phyloP scores from a whole-genome alignment of 2,888 invertebrate species.

The Cheilosia urbana region DNA sequence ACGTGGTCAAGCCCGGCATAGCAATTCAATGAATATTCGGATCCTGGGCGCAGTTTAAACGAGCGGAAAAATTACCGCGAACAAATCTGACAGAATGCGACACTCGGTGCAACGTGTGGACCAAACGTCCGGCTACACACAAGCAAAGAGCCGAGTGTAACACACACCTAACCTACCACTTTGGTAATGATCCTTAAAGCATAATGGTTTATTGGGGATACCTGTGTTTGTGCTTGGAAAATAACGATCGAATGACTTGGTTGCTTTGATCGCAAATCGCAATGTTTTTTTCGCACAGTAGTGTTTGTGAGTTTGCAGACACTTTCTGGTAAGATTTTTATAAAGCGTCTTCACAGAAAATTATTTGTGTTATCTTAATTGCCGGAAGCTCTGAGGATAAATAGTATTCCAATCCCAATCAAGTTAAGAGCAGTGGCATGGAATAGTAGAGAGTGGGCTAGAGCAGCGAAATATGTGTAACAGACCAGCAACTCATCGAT shows the following conservation, averaged over 20 bases:
- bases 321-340: not conserved
- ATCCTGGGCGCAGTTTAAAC: slow-evolving; percentile 72
- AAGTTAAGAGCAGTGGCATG: no score
- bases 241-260: slow-evolving; percentile 4
- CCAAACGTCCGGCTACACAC: not conserved
- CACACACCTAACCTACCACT: slow-evolving; percentile 56
- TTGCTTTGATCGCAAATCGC: not conserved
- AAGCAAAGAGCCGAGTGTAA: slow-evolving; percentile 15
- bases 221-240: slow-evolving; percentile 26
- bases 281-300: slow-evolving; percentile 13
- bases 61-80: slow-evolving; percentile 80
- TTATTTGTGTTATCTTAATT: not conserved
- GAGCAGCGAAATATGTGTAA: no score
- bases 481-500: no score
- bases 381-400: not conserved
- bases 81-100: slow-evolving; percentile 82
- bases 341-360: not conserved
- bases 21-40: slow-evolving; percentile 65
- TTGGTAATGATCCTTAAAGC: slow-evolving; percentile 68
- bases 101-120: slow-evolving; percentile 78
- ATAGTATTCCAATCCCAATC: no score
- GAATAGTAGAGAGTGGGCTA: no score
- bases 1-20: slow-evolving; percentile 46
- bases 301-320: not conserved
- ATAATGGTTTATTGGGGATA: slow-evolving; percentile 42